A percentile compares a stretch with the other conserved stretches of the same genome.
Conservation (phyloP, 2,888 invertebrate genomes). For the Hipparchia sbordonii region DNA sequence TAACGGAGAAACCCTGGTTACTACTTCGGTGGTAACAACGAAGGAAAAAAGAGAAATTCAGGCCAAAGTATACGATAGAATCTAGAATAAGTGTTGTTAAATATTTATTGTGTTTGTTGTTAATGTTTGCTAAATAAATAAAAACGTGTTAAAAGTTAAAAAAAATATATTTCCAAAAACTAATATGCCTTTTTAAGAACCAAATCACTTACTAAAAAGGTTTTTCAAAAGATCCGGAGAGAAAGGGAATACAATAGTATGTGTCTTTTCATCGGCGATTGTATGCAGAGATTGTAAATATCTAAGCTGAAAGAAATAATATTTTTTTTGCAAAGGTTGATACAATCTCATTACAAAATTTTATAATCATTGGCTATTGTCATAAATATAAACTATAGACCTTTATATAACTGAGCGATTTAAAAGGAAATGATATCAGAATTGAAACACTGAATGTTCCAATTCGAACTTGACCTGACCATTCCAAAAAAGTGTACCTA, state of each 20-base stretch:
- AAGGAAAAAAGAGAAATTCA: not conserved
- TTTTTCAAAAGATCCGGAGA: constrained; percentile 86
- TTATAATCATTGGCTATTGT: constrained; percentile 2
- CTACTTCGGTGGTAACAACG: no score
- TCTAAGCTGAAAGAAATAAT: constrained; percentile 80
- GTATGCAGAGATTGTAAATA: constrained; percentile 93
- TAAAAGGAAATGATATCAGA: no score
- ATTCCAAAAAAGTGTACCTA: not conserved
- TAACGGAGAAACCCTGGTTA: no score
- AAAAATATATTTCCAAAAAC: constrained; percentile 16
- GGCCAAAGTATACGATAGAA: constrained; percentile 10
- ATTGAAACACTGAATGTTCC: no score
- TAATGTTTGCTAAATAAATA: constrained; percentile 34
- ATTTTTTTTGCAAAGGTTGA: not conserved
- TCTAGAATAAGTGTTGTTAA: constrained; percentile 48
- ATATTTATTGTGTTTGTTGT: constrained; percentile 55
- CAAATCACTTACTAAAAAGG: constrained; percentile 49
- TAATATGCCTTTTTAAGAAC: constrained; percentile 7
- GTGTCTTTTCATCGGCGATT: constrained; percentile 94
- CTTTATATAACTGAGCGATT: not conserved
- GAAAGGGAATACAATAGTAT: constrained; percentile 94
- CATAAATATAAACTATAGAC: not conserved
- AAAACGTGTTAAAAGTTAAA: constrained; percentile 3
- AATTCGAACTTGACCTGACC: not conserved
- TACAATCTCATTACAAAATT: not conserved